Conservation (phyloP, 2,888 invertebrate species). For the Timema cristinae region DNA sequence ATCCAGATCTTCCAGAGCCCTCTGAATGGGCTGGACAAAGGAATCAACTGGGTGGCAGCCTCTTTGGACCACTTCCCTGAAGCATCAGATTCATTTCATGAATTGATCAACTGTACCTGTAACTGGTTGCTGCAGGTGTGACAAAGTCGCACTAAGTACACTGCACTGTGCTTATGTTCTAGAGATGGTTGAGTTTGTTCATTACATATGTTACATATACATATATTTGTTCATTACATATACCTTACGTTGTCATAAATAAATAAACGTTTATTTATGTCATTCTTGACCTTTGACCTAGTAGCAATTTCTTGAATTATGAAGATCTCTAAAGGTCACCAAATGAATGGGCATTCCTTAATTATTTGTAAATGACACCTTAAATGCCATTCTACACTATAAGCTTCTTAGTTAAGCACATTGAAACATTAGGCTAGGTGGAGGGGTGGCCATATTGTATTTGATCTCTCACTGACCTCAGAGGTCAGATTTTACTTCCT, state of each 20-base stretch:
- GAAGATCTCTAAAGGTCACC: background rate
- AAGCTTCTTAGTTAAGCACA: too few species aligned
- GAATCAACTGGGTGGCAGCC: background rate
- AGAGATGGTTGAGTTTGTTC: too few species aligned
- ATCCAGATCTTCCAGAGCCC: background rate
- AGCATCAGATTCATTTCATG: background rate
- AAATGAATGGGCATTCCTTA: background rate
- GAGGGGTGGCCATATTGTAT: too few species aligned
- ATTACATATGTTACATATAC: background rate
- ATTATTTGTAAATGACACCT: background rate
- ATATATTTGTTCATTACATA: background rate
- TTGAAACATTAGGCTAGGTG: too few species aligned
- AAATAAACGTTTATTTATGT: background rate
- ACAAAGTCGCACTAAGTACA: background rate
- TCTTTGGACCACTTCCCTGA: constrained; percentile 16
- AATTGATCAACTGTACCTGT: background rate
- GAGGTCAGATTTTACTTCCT: too few species aligned
- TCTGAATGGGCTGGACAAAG: constrained; percentile 9
- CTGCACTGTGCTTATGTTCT: too few species aligned
- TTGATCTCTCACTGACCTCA: too few species aligned
- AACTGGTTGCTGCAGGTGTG: background rate
- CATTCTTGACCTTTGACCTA: background rate
- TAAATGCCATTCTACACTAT: too few species aligned
- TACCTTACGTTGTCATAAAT: background rate
- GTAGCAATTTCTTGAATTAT: background rate